Conservation (phyloP, 2,888 invertebrate species). For the Drosophila rubida region DNA sequence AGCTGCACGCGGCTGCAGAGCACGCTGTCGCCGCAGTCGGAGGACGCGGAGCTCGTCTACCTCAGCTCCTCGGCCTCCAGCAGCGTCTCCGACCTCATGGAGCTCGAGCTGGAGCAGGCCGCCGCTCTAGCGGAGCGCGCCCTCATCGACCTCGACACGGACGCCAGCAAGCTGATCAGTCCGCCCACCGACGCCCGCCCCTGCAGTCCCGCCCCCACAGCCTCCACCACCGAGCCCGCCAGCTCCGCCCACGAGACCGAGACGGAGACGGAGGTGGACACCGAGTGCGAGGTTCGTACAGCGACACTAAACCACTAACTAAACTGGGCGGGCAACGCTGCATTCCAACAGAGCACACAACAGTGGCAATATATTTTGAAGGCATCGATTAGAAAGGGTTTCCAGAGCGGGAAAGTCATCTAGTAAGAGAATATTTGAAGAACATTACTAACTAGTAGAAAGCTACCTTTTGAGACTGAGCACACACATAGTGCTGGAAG, state of each 20-base stretch:
- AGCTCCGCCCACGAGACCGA: constrained; percentile 60
- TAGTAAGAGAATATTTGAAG: no score
- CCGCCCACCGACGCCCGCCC: constrained; percentile 64
- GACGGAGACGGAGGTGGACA: constrained; percentile 58
- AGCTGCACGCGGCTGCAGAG: constrained; percentile 87
- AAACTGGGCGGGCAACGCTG: no score
- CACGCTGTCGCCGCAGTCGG: constrained; percentile 85
- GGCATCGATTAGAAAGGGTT: no score
- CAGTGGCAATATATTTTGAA: no score
- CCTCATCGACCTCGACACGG: constrained; percentile 75
- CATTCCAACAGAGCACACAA: no score
- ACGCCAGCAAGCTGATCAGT: constrained; percentile 73
- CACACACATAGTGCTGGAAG: no score
- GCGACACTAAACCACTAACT: constrained; percentile 21
- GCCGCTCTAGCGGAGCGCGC: constrained; percentile 61
- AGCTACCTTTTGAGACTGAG: no score
- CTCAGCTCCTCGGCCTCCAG: constrained; percentile 89
- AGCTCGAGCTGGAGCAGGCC: constrained; percentile 85
- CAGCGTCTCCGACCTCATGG: constrained; percentile 87
- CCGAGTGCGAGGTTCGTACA: constrained; percentile 55
- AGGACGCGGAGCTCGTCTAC: constrained; percentile 89
- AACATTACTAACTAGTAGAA: no score
- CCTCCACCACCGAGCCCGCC: constrained; percentile 53
- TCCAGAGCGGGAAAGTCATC: no score
- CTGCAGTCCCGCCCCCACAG: constrained; percentile 50